Base-by-base conservation (phyloP, 2,113 vertebrate genomes). In the Irena cyanogastra region DNA sequence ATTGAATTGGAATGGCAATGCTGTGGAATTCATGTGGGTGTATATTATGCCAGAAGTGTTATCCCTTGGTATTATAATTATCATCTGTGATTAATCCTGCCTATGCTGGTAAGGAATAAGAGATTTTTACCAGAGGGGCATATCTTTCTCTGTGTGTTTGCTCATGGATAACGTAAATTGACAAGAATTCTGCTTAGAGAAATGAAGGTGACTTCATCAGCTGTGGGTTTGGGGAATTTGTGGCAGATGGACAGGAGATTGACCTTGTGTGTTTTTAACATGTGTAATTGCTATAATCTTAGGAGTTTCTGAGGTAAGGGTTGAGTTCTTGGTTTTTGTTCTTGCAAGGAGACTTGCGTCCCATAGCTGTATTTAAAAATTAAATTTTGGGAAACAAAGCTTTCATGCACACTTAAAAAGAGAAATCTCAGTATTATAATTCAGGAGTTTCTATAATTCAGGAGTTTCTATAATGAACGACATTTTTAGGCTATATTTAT, bases 41-140 rank as follows among this genome's bases (percentile, higher is more conserved):
- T 91, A 31, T 85, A 14, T 83, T 95, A 56, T 85, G 63, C 91
- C 93, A 50, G 59, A 94, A 95, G 90, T 83, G 85, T 91, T 95
- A 93, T 85, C 90, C 80, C 19, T 83, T 87, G 72, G 89, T 96
- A 68, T 96, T 95, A 90, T 79, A 93, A 96, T 94, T 92, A 93
- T 90, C 70, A 85, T 86, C 60, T 94, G 52, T 96, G 92, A 96
- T 91, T 92, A 95, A 92, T 95, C 71, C 63, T 94, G 87, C 92
- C 88, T 83, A 2, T 96, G 64, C 54, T 93, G 61, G 68, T 87
- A 57, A 91, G 42, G 57, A 87, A 28, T 81, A 86, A 92, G 74
- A 94, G 63, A 27, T 75, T 97, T 89, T 93, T 94, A 89, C 87
- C 74, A 81, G 87, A 93, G 75, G 80, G 75, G 19, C 45, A 61